phyloP scores from a whole-genome alignment of 1,140 invertebrate genomes.

The Drosophila paulistorum region DNA sequence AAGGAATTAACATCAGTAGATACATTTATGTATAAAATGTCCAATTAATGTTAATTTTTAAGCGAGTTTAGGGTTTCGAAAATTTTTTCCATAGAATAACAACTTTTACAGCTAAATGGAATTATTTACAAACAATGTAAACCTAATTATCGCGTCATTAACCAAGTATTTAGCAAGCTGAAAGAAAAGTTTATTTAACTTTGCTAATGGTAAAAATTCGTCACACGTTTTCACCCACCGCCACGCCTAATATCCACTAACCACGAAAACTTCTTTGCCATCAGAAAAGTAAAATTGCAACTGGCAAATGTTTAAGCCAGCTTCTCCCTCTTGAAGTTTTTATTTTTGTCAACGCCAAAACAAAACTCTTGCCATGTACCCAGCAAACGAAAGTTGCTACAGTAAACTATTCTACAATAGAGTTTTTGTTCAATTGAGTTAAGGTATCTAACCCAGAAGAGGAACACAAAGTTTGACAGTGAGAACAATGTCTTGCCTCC shows the following conservation, averaged over 20 bases:
- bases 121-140: conserved; percentile 6
- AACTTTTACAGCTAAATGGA: conserved; percentile 4
- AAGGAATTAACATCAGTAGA: not conserved
- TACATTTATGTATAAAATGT: too few species aligned
- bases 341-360: conserved; percentile 33
- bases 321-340: conserved; percentile 21
- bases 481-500: conserved; percentile 39
- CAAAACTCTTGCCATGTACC: conserved; percentile 4
- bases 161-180: conserved; percentile 28
- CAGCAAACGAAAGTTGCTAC: conserved; percentile 15
- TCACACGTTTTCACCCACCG: conserved; percentile 31
- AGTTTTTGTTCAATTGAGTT: conserved; percentile 50
- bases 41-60: not conserved
- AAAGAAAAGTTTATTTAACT: conserved; percentile 41
- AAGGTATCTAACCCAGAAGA: conserved; percentile 27
- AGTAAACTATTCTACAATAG: conserved; percentile 16
- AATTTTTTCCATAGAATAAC: not conserved
- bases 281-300: conserved; percentile 47
- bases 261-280: conserved; percentile 62
- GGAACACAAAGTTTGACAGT: conserved; percentile 43
- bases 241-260: conserved; percentile 2
- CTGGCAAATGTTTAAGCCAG: conserved; percentile 59
- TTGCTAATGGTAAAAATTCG: conserved; percentile 67
- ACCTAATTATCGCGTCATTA: conserved; percentile 63
- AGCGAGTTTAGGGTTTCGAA: not conserved